Base-by-base conservation (phyloP, 2,113 vertebrate genomes). In the Bucco capensis region DNA sequence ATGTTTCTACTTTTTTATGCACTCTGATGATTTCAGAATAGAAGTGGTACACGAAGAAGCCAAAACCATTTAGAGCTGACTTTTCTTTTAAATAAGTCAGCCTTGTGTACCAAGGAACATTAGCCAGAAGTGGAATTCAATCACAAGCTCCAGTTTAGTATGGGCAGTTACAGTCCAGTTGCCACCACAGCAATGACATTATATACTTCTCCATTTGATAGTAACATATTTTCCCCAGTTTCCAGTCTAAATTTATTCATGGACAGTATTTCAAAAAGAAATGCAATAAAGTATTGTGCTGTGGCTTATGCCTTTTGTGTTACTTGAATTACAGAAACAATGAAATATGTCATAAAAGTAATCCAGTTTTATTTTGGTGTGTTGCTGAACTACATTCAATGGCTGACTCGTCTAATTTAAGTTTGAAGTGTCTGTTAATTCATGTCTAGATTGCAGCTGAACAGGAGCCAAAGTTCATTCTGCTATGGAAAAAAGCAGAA, bases 391-490 rank as follows among this genome's bases (percentile, higher is more conserved):
- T 61, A 73, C 71, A 76, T 88, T 95, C 91, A 92, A 37, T 80
- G 71, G 60, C 67, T 94, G 94, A 89, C 64, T 95, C 13, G 60
- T 91, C 94, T 95, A 91, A 96, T 92, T 93, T 92, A 88, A 92
- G 89, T 94, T 88, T 91, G 87, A 91, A 94, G 22, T 1, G 0
- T 44, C 79, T 88, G 88, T 86, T 95, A 95, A 92, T 94, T 95
- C 85, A 60, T 44, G 78, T 67, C 94, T 94, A 92, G 93, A 91
- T 91, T 92, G 85, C 94, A 95, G 89, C 89, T 95, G 91, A 96
- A 90, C 84, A 91, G 78, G 42, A 96, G 94, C 78, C 95, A 95
- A 91, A 95, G 94, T 94, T 96, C 92, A 89, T 82, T 76, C 78
- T 60, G 25, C 37, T 86, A 74, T 82, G 51, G n/a, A n/a, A n/a